Evolutionary conservation across 2,888 invertebrate species (phyloP).

Genomic region (Eupithecia insigniata): DNA sequence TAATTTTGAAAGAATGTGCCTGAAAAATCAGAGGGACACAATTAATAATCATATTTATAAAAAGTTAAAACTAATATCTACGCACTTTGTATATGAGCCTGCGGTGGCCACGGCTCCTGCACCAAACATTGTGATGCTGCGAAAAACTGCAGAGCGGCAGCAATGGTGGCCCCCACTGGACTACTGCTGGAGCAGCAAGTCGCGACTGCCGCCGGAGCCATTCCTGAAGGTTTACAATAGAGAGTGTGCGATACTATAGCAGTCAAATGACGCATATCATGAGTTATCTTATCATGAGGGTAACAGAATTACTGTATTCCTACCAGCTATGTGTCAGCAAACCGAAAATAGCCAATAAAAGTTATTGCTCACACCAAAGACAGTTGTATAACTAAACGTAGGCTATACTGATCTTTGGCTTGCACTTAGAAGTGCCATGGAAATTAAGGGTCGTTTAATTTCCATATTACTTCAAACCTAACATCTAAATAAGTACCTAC

Average conservation of each 20-base stretch:
- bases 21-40: not conserved
- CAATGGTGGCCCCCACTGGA: conserved; percentile 44
- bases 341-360: not conserved
- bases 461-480: too few species aligned
- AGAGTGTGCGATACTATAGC: too few species aligned
- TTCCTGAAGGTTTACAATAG: conserved; percentile 15
- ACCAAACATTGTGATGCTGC: conserved; percentile 69
- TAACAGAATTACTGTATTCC: not conserved
- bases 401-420: too few species aligned
- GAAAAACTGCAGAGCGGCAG: conserved; percentile 70
- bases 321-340: not conserved
- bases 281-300: not conserved
- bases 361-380: not conserved
- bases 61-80: not conserved
- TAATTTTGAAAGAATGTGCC: not conserved
- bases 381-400: too few species aligned
- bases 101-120: conserved; percentile 62
- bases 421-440: too few species aligned
- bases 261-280: too few species aligned
- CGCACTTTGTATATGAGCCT: conserved; percentile 56
- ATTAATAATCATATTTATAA: not conserved
- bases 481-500: too few species aligned
- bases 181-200: conserved; percentile 33
- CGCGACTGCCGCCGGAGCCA: conserved; percentile 23
- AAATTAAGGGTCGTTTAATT: too few species aligned